Evolutionary conservation across 2,888 invertebrate species (phyloP), one percentile per base, ranked within the genome.

Genomic region (Dryobota labecula): DNA sequence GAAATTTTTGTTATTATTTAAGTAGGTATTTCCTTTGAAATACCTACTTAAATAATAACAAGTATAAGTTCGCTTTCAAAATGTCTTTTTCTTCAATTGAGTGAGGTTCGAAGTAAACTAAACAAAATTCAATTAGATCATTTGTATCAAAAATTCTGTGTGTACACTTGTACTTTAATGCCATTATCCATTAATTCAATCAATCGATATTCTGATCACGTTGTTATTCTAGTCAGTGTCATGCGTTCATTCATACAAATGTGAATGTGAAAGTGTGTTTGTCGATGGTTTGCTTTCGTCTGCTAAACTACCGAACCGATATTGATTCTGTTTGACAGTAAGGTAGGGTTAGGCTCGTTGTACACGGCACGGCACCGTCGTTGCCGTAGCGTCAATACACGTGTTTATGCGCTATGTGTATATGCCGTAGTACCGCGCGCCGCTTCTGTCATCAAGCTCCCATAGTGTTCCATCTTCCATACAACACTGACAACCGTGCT

Each of bases 201-300:
- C 27, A 13, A n/a, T 69, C 43, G 7, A n/a, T 43, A 69, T 69
- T 69, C 68, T n/a, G 4, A 70, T n/a, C 71, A 36, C 2, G 53
- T 36, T 67, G 18, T n/a, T 36, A 27, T 36, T 36, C 43, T 53
- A 70, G 41, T 33, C 41, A 33, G 11, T 33, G 53, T 27, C 43
- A n/a, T 33, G 51, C 68, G 43, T 43, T 33, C 5, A 43, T 70
- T 70, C 6, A 36, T 15, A 36, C 33, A 18, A 2, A 24, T n/a
- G 27, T 18, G 3, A n/a, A 43, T 36, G 51, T 70, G 70, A 70
- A 69, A 69, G 68, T 69, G 45, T n/a, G 60, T 49, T 30, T 27
- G 8, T 53, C 15, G n/a, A n/a, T n/a, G 20, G 24, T 51, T 38
- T 18, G 3, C 13, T 45, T 20, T 33, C 27, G 66, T 9, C 20